Evolutionary conservation across 2,797 vertebrate species (phyloP).

Genomic region (Malacoctenus gilli): DNA sequence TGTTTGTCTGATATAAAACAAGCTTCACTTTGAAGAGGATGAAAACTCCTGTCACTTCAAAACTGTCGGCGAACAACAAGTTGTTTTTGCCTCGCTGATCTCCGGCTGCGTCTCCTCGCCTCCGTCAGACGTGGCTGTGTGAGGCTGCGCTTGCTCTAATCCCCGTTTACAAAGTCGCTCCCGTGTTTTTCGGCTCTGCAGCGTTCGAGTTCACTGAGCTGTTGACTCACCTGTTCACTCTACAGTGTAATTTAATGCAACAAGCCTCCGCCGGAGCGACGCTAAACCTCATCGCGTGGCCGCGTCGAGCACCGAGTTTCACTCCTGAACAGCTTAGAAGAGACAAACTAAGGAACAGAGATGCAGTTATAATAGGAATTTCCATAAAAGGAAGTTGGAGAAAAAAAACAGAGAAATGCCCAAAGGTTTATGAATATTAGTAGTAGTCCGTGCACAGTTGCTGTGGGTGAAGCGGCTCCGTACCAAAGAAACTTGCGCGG

Average conservation of each 20-base stretch:
- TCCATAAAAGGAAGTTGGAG: no score
- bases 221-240: slow-evolving; percentile 3
- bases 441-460: no score
- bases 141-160: slow-evolving; percentile 24
- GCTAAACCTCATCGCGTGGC: no score
- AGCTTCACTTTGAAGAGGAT: not conserved
- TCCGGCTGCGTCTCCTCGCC: not conserved
- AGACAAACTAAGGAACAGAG: no score
- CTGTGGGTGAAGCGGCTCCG: not conserved
- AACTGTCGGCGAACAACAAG: slow-evolving; percentile 3
- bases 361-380: no score
- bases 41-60: not conserved
- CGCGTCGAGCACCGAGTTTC: no score
- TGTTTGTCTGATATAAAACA: not conserved
- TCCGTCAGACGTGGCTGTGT: slow-evolving; percentile 23
- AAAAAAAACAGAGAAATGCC: no score
- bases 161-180: slow-evolving; percentile 22
- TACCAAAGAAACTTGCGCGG: slow-evolving; percentile 3
- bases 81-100: slow-evolving; percentile 19
- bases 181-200: slow-evolving; percentile 26
- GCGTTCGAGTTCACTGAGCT: slow-evolving; percentile 20
- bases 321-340: no score
- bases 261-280: no score
- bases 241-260: not conserved
- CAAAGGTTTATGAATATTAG: no score